Evolutionary conservation across 2,113 vertebrate species (phyloP), one percentile per base, ranked within the genome.

Genomic region (Neoarius graeffei): DNA sequence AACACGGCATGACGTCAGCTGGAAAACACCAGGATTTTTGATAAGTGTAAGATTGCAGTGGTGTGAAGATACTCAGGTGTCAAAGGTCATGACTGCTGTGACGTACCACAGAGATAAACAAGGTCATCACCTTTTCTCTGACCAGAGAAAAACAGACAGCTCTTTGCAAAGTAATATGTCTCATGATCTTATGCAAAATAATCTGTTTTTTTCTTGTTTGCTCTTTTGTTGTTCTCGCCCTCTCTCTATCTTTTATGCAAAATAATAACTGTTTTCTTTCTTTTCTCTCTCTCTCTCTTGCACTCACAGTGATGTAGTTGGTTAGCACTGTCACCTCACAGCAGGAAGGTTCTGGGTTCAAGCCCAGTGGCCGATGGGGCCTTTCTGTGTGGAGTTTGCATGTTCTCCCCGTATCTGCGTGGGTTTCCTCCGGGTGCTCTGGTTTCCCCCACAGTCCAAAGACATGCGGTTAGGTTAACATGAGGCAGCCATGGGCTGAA

Each of bases 71-170:
- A 73, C 25, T 62, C 15, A 77, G 69, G 57, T 48, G 71, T 52
- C 71, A 64, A 64, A 62, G 84, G 71, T 85, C 84, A 77, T 5
- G 48, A 76, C 30, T 64, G 73, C 57, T 86, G 74, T 81, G 64
- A 69, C 81, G 48, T 57, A 48, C 30, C 64, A 71, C 13, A 27
- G 83, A 71, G 76, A 69, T 48, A 54, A 69, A 71, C 50, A 81
- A 81, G 77, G 77, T 81, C 50, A 81, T 15, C n/a, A 8, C 50
- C 48, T 42, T 79, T 67, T 64, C 50, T 25, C 52, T 19, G 50
- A n/a, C 20, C 4, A 30, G 9, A 56, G 27, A 35, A 27, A 67
- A n/a, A 83, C 67, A 62, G 19, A 48, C 62, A 10, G 85, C 15
- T 27, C 25, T 74, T 57, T 60, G 54, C 30, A 27, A 67, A 73